These are phyloP conservation scores for Drosophila affinis DNA, from an alignment of 2,888 invertebrate species.

Conservation along the genomic window DNA sequence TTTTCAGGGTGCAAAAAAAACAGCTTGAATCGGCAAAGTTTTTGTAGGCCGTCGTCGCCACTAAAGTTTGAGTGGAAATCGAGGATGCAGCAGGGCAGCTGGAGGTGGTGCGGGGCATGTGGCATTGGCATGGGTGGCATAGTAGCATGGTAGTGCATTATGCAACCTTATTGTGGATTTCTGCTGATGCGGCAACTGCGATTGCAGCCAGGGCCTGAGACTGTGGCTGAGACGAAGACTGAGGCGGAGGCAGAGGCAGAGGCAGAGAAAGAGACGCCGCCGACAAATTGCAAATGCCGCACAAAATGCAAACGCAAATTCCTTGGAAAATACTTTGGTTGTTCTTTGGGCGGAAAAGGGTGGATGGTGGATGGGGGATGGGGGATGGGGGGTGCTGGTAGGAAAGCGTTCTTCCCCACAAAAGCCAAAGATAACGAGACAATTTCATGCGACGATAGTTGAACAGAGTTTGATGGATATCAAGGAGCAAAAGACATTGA, in stretches of 20 bases:
- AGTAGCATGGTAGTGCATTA: slow-evolving; percentile 43
- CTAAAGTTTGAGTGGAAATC: slow-evolving; percentile 48
- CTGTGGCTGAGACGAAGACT: not conserved
- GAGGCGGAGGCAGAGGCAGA: not conserved
- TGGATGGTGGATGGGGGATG: not conserved
- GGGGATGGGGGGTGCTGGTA: not conserved
- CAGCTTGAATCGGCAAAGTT: slow-evolving; percentile 61
- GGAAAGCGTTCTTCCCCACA: slow-evolving; percentile 37
- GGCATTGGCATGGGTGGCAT: slow-evolving; percentile 24
- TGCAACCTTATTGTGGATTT: slow-evolving; percentile 55
- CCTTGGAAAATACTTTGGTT: slow-evolving; percentile 49
- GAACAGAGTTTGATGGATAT: slow-evolving; percentile 42
- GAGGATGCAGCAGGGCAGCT: not conserved
- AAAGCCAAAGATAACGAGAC: slow-evolving; percentile 57
- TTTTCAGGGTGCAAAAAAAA: slow-evolving; percentile 25
- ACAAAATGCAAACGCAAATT: slow-evolving; percentile 57
- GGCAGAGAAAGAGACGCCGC: not conserved
- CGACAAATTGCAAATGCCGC: slow-evolving; percentile 58
- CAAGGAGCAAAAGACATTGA: slow-evolving; percentile 23
- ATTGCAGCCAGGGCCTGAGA: slow-evolving; percentile 19
- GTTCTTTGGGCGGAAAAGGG: not conserved
- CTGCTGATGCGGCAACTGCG: slow-evolving; percentile 49
- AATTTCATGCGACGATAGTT: slow-evolving; percentile 51
- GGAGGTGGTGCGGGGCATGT: not conserved
- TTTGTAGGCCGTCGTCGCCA: slow-evolving; percentile 52